A percentile compares a stretch with the other conserved stretches of the same genome.
phyloP scores from a whole-genome alignment of 2,797 vertebrate genomes.

The Taeniopygia guttata region DNA sequence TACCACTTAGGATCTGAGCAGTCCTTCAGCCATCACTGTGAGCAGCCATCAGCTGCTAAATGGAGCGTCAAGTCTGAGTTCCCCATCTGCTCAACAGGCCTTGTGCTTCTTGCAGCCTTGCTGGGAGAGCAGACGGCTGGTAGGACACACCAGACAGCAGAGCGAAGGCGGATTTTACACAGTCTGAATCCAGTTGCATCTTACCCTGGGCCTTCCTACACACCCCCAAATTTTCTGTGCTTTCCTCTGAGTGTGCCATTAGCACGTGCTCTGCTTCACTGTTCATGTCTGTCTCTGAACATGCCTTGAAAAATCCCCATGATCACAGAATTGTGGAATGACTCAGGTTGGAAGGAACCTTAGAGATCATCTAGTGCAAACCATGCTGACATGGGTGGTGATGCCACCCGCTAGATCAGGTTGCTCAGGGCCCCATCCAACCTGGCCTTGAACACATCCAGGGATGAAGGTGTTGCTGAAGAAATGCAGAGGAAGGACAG shows the following conservation, averaged over 20 bases:
- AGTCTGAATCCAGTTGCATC: slow-evolving; percentile 16
- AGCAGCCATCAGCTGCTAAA: neutral
- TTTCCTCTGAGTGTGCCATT: neutral
- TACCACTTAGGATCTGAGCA: neutral
- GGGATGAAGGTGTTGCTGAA: neutral
- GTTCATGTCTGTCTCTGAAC: neutral
- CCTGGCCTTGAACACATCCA: neutral
- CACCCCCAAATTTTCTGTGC: neutral
- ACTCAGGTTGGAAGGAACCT: neutral
- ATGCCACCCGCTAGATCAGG: neutral
- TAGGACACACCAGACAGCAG: slow-evolving; percentile 7
- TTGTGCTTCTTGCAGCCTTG: neutral
- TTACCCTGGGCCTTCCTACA: slow-evolving; percentile 8
- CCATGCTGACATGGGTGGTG: rapidly evolving
- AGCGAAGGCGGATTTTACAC: neutral
- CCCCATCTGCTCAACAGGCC: neutral
- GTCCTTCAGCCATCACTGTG: neutral
- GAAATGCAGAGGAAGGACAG: neutral
- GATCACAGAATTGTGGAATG: neutral
- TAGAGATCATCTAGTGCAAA: neutral
- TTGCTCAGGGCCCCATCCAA: neutral
- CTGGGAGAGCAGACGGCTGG: neutral
- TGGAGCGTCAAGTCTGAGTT: neutral
- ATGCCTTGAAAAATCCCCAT: neutral
- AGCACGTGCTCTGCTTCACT: neutral